Conservation (phyloP, 2,888 invertebrate genomes). For the Synergus itoensis region DNA sequence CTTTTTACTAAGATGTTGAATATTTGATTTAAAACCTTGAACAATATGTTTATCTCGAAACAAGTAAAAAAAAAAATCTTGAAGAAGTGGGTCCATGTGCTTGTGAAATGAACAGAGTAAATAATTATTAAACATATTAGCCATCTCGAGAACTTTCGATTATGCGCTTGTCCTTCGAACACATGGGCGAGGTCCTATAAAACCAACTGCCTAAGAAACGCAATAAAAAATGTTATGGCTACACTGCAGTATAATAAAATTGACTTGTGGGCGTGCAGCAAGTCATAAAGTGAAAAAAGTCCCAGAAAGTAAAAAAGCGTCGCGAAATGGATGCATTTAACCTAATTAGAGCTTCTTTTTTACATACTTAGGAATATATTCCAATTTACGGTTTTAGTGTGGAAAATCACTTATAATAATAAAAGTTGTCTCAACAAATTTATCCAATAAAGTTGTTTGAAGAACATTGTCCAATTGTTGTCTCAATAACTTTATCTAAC, state of each 20-base stretch:
- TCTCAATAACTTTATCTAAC: neutral
- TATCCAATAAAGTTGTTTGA: neutral
- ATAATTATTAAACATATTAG: slow-evolving; percentile 39
- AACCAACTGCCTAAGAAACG: slow-evolving; percentile 37
- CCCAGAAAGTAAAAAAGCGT: slow-evolving; percentile 1
- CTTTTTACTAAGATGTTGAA: no score
- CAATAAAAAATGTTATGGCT: slow-evolving; percentile 40
- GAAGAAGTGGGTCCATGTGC: neutral
- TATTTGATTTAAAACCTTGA: neutral
- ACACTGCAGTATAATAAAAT: slow-evolving; percentile 14
- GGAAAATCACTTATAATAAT: neutral
- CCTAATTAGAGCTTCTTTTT: neutral
- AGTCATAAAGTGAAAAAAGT: slow-evolving; percentile 22
- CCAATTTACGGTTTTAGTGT: neutral
- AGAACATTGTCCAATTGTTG: no score
- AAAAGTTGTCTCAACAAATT: neutral
- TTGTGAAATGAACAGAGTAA: slow-evolving; percentile 12
- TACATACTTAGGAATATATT: neutral
- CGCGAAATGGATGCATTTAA: neutral
- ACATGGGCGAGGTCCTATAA: slow-evolving; percentile 36
- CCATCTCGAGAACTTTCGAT: slow-evolving; percentile 41
- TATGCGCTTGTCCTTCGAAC: slow-evolving; percentile 39
- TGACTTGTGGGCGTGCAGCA: slow-evolving; percentile 38
- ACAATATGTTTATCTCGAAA: neutral
- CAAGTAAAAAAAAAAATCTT: neutral